Base-by-base conservation (phyloP, 2,888 invertebrate genomes). In the Artemia sp. region DNA sequence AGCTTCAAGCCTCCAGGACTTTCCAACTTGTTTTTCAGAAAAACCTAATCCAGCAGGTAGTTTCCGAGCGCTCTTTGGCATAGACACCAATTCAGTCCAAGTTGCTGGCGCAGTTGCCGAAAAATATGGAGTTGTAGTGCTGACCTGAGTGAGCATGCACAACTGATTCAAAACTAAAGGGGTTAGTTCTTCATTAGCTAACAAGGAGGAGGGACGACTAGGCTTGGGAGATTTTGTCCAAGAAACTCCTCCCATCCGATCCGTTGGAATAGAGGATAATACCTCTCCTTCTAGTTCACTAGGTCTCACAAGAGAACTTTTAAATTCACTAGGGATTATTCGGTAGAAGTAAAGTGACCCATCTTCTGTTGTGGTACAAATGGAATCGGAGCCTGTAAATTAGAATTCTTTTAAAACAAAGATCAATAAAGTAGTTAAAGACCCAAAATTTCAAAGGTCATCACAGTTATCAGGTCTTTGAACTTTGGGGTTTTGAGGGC, bases 261-360 rank as follows among this genome's bases (percentile, higher is more conserved):
- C 24, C 2, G 64, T 58, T 10, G n/a, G 10, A 38, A 38, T 5
- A 38, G 38, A 38, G 6, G 38, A 38, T 19, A 11, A 19, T 19
- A 58, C 64, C n/a, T n/a, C 14, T n/a, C n/a, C 14, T 9, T 58
- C 64, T 10, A 58, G 64, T 24, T 58, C 14, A 58, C 64, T 58
- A n/a, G 64, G 24, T 10, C 11, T 58, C 38, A 38, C 38, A 38
- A 38, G 6, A 38, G 38, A 38, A 24, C 14, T n/a, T 58, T 58
- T 24, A 2, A 58, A 24, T n/a, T 58, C 64, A 24, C 8, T 11
- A 10, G 64, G 14, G n/a, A 24, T 58, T n/a, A 24, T 24, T 9
- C 64, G 64, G 64, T 58, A 58, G 64, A 58, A 58, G 64, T 58
- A 58, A 58, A 58, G n/a, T 8, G 64, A 58, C 14, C 64, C 64